phyloP scores from a whole-genome alignment of 1,140 invertebrate species.

The Rhizoglyphus robini region DNA sequence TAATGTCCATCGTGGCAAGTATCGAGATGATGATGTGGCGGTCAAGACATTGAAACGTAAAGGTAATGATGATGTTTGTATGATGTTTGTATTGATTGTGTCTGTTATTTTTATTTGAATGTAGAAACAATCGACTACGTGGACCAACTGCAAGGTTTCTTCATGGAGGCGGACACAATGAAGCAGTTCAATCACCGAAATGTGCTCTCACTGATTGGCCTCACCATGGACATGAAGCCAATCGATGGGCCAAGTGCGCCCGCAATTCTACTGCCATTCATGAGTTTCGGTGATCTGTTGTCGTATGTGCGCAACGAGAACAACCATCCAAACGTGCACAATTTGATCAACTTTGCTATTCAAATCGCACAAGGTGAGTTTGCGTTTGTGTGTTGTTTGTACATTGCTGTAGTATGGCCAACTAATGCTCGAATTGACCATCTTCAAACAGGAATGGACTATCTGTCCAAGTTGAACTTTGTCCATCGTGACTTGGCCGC shows the following conservation, averaged over 20 bases:
- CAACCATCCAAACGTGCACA: slow-evolving; percentile 36
- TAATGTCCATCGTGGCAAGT: not conserved
- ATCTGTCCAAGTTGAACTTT: slow-evolving; percentile 34
- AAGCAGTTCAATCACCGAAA: slow-evolving; percentile 40
- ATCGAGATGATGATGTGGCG: not conserved
- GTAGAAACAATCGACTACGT: not conserved
- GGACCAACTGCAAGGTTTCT: slow-evolving; percentile 27
- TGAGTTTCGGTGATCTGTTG: slow-evolving; percentile 38
- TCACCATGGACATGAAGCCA: slow-evolving; percentile 35
- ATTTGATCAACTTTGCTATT: slow-evolving; percentile 38
- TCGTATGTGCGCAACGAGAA: slow-evolving; percentile 37
- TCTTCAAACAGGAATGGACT: slow-evolving; percentile 24
- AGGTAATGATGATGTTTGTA: not conserved
- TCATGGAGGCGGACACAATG: slow-evolving; percentile 40
- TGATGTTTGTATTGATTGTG: not conserved
- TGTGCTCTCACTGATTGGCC: slow-evolving; percentile 37
- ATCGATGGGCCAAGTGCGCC: too few species aligned
- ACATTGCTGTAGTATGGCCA: too few species aligned
- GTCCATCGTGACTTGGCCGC: slow-evolving; percentile 38
- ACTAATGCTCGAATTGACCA: too few species aligned
- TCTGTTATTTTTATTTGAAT: not conserved
- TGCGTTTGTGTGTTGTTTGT: not conserved
- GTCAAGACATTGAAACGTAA: not conserved
- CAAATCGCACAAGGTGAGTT: slow-evolving; percentile 36
- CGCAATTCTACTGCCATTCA: slow-evolving; percentile 37